Evolutionary conservation across 2,888 invertebrate genomes (phyloP).

Genomic region (Zygaena filipendulae): DNA sequence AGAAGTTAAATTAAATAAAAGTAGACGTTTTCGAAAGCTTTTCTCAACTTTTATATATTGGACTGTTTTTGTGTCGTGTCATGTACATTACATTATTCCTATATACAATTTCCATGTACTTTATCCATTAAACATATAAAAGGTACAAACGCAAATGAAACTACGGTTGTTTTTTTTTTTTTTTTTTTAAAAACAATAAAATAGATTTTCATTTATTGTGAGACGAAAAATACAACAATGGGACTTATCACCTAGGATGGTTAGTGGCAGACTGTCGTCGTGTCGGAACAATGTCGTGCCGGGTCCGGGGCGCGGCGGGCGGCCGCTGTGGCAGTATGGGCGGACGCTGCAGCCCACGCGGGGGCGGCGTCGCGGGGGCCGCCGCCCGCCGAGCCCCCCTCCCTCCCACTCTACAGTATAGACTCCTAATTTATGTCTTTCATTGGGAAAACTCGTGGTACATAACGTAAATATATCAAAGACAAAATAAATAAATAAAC

Average conservation of each 20-base stretch:
- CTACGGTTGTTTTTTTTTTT: no score
- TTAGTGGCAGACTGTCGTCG: conserved; percentile 65
- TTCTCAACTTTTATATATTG: no score
- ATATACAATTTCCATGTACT: no score
- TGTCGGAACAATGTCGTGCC: conserved; percentile 56
- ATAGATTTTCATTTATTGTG: conserved; percentile 70
- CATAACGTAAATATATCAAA: conserved; percentile 61
- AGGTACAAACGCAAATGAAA: conserved; percentile 35
- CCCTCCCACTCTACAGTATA: conserved; percentile 23
- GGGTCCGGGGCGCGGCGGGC: conserved; percentile 26
- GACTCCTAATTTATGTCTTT: conserved; percentile 65
- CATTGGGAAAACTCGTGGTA: conserved; percentile 61
- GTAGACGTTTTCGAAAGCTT: no score
- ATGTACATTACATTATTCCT: no score
- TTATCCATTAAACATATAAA: no score
- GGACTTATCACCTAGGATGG: conserved; percentile 67
- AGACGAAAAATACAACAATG: conserved; percentile 70
- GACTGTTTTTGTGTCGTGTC: no score
- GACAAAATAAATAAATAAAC: conserved; percentile 39
- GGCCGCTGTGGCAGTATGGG: no score
- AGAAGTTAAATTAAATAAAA: no score
- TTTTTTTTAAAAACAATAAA: conserved; percentile 68
- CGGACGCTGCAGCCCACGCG: conserved; percentile 3
- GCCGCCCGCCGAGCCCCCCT: neutral
- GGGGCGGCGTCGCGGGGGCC: conserved; percentile 24